Evolutionary conservation across 1,140 invertebrate genomes (phyloP).

Genomic region (Contarinia nasturtii): DNA sequence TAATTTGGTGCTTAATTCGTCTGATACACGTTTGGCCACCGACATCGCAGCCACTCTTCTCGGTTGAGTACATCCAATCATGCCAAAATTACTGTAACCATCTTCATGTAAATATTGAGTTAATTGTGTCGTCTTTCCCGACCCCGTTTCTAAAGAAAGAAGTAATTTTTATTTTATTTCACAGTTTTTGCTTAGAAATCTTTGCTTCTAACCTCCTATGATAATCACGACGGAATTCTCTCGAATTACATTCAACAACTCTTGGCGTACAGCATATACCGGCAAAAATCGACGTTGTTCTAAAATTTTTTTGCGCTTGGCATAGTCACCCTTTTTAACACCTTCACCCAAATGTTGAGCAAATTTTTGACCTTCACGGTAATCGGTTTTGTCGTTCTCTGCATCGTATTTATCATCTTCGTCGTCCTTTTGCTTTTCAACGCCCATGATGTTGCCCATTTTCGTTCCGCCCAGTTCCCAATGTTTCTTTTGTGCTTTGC

Average conservation of each 20-base stretch:
- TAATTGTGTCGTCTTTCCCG: conserved; percentile 39
- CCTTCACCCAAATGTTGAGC: conserved; percentile 71
- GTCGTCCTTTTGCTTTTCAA: conserved; percentile 65
- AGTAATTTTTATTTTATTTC: conserved; percentile 72
- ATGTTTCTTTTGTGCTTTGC: conserved; percentile 94
- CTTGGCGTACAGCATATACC: conserved; percentile 88
- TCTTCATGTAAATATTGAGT: conserved; percentile 98
- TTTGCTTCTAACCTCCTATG: too few relatives aligned
- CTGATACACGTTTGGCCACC: conserved; percentile 94
- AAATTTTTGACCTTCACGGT: conserved; percentile 83
- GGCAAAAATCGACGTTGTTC: conserved; percentile 87
- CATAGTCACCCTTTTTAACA: conserved; percentile 68
- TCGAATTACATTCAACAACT: conserved; percentile 80
- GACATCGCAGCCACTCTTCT: conserved; percentile 96
- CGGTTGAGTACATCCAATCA: conserved; percentile 92
- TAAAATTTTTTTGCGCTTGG: conserved; percentile 64
- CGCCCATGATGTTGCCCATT: conserved; percentile 93
- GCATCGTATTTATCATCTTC: conserved; percentile 38
- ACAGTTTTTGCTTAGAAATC: too few relatives aligned
- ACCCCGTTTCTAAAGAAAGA: conserved; percentile 16
- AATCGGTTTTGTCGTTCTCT: conserved; percentile 45
- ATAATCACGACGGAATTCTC: conserved; percentile 94
- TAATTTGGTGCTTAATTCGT: conserved; percentile 86
- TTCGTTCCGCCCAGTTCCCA: conserved; percentile 97
- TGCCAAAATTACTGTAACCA: conserved; percentile 80